Evolutionary conservation across 2,113 vertebrate genomes (phyloP).

Genomic region (Dunckerocampus dactyliophorus): DNA sequence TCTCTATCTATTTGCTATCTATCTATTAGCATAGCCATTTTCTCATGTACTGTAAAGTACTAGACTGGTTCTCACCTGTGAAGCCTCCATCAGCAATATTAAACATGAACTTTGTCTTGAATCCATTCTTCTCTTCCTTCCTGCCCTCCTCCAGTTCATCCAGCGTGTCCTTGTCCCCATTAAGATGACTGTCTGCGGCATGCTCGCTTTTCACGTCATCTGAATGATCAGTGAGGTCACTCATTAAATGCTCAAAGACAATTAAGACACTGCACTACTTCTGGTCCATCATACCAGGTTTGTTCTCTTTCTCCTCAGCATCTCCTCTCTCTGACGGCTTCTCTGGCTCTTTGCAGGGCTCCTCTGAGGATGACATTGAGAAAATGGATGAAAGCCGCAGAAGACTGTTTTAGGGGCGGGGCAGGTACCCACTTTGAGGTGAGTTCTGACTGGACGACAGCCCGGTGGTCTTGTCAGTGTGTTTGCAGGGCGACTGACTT

Average conservation of each 20-base stretch:
- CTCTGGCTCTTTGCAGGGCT: slow-evolving; percentile 73
- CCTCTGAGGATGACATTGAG: slow-evolving; percentile 61
- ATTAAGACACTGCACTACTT: too few species aligned
- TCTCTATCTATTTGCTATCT: too few species aligned
- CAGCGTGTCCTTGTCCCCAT: slow-evolving; percentile 79
- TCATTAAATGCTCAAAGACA: not conserved
- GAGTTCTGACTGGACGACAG: slow-evolving; percentile 49
- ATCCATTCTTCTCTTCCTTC: slow-evolving; percentile 82
- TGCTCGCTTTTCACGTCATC: slow-evolving; percentile 84
- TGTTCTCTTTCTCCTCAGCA: slow-evolving; percentile 76
- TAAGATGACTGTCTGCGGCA: slow-evolving; percentile 75
- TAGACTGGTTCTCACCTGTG: slow-evolving; percentile 76
- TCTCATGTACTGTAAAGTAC: too few species aligned
- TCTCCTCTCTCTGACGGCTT: slow-evolving; percentile 76
- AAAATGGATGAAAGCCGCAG: slow-evolving; percentile 5
- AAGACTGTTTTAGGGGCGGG: not conserved
- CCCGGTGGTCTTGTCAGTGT: slow-evolving; percentile 62
- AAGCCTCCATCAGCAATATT: slow-evolving; percentile 97
- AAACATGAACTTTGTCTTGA: slow-evolving; percentile 93
- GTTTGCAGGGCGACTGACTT: slow-evolving; percentile 51
- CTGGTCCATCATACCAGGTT: slow-evolving; percentile 71
- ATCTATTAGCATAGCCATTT: too few species aligned
- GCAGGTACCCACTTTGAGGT: slow-evolving; percentile 49
- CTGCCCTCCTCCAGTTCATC: slow-evolving; percentile 83
- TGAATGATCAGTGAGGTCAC: slow-evolving; percentile 21